Base-by-base conservation (phyloP, 2,888 invertebrate species). In the Diloba caeruleocephala region DNA sequence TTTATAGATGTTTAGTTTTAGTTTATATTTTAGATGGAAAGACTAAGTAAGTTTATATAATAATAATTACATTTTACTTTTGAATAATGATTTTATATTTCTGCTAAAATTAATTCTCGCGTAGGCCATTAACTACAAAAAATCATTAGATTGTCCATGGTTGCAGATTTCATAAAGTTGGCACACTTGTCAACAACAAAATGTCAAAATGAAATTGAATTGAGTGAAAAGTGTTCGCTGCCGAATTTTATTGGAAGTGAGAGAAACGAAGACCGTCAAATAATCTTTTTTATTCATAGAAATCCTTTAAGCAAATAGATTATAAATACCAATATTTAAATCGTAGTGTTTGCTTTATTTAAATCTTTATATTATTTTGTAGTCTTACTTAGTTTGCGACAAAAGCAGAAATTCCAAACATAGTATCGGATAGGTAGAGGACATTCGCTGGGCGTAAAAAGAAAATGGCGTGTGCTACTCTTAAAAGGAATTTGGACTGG, bases 401-500 rank as follows among this genome's bases (percentile, higher is more conserved):
- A 81, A 81, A 82, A 78, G 67, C 63, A 77, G 75, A 75, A 83
- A 79, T 80, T 44, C 70, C 65, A 61, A 74, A 78, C 61, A 76
- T 74, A 78, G 79, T 84, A 86, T 84, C 74, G 71, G 81, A 76
- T 83, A 79, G 72, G 69, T 77, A 82, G 84, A 84, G 84, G 88
- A 88, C 88, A 84, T 94, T 94, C 91, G 88, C 88, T 94, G 93
- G 94, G 94, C 94, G 94, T 94, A 93, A 89, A 92, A 95, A 91
- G 90, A 95, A 95, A 95, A 99, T 99, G 99, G 99, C 99, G 95
- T 99, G 99, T 95, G 98, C 98, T 94, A 99, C 99, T 83, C 95
- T 99, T 73, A 99, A 99, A 95, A 96, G 99, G 90, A 96, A 97
- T 87, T 95, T 98, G 85, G 99, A 99, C 90, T 98, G 98, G 96